Conservation (phyloP, 1,140 invertebrate species). For the Bactericera cockerelli region DNA sequence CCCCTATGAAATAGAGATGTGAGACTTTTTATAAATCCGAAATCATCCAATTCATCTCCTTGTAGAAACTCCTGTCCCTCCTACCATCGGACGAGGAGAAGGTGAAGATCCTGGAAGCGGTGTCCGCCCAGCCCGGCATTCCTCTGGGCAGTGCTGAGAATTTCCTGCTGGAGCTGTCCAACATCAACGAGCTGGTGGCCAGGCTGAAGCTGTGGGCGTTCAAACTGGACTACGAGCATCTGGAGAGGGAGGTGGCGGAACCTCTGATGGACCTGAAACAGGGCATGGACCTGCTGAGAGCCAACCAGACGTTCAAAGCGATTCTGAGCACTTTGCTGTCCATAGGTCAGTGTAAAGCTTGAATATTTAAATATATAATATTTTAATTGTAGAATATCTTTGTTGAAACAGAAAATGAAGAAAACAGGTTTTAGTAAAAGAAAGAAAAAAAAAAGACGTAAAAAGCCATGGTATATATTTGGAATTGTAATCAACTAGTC, state of each 20-base stretch:
- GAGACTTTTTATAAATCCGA: too few relatives aligned
- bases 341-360: constrained; percentile 42
- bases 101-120: constrained; percentile 88
- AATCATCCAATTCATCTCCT: too few relatives aligned
- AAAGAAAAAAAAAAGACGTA: too few relatives aligned
- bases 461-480: too few relatives aligned
- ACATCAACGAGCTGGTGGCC: constrained; percentile 88
- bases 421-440: too few relatives aligned
- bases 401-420: too few relatives aligned
- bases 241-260: constrained; percentile 95
- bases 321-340: constrained; percentile 86
- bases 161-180: constrained; percentile 87
- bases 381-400: too few relatives aligned
- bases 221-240: constrained; percentile 93
- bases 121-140: constrained; percentile 82
- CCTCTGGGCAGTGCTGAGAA: constrained; percentile 95
- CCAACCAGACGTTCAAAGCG: constrained; percentile 86
- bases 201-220: constrained; percentile 95
- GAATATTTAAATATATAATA: too few relatives aligned
- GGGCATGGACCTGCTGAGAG: constrained; percentile 76
- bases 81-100: constrained; percentile 94
- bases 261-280: constrained; percentile 96
- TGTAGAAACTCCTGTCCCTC: constrained; percentile 88
- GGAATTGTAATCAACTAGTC: too few relatives aligned
- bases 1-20: too few relatives aligned